A percentile compares a stretch with the other conserved stretches of the same genome.
Evolutionary conservation across 2,888 invertebrate genomes (phyloP).

Genomic region (Epirrita christyi): DNA sequence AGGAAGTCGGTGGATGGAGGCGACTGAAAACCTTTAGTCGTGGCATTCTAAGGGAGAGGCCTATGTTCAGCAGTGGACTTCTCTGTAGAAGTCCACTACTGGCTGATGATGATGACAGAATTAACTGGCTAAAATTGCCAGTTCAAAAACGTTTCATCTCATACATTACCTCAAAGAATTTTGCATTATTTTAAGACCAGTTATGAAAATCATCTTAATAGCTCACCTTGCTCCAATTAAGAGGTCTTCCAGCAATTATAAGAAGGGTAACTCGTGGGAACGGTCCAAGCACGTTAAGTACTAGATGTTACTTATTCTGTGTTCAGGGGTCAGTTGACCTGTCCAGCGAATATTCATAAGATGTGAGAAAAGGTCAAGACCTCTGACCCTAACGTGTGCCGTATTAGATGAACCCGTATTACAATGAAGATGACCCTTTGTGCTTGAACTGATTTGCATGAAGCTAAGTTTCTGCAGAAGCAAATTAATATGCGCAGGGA

Average conservation of each 20-base stretch:
- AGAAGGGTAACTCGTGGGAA: conserved; percentile 69
- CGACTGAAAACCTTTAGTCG: no score
- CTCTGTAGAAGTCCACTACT: no score
- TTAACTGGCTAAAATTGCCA: neutral
- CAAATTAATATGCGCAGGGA: conserved; percentile 32
- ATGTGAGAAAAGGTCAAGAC: conserved; percentile 66
- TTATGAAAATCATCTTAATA: conserved; percentile 24
- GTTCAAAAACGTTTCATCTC: conserved; percentile 5
- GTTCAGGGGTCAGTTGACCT: conserved; percentile 68
- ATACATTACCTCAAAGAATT: conserved; percentile 1
- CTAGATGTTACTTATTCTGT: conserved; percentile 3
- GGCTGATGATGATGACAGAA: no score
- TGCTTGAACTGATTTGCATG: conserved; percentile 60
- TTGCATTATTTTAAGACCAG: conserved; percentile 11
- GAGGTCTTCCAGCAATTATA: conserved; percentile 19
- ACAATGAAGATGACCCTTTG: conserved; percentile 36
- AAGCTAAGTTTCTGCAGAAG: conserved; percentile 53
- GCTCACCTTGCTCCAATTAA: conserved; percentile 40
- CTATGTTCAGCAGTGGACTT: no score
- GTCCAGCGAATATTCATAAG: conserved; percentile 40
- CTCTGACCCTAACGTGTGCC: conserved; percentile 75
- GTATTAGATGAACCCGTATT: conserved; percentile 45
- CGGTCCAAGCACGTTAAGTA: conserved; percentile 16
- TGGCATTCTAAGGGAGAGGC: no score
- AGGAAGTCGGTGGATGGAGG: no score